A percentile compares a stretch with the other conserved stretches of the same genome.
phyloP scores from a whole-genome alignment of 2,797 vertebrate genomes.

The Aplochiton taeniatus region DNA sequence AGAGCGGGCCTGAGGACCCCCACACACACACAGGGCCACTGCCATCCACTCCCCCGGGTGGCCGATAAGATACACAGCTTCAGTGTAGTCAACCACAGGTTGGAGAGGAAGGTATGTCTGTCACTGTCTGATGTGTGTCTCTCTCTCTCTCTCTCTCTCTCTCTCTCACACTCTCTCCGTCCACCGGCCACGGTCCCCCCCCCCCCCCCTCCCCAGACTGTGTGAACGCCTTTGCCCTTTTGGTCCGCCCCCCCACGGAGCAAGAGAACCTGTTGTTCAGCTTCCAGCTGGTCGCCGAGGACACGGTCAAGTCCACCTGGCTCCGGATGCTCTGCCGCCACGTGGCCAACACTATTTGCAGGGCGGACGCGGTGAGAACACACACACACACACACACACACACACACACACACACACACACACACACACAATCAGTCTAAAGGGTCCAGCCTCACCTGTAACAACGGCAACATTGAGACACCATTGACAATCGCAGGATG shows the following conservation, averaged over 20 bases:
- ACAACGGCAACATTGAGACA: too few species aligned
- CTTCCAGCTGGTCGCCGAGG: slow-evolving; percentile 91
- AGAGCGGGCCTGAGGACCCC: too few species aligned
- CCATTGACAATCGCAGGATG: too few species aligned
- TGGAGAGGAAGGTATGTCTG: too few species aligned
- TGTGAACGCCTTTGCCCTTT: slow-evolving; percentile 91
- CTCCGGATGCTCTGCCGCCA: slow-evolving; percentile 90
- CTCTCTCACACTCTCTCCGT: background rate
- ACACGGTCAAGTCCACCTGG: slow-evolving; percentile 87
- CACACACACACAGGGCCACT: background rate
- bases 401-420: background rate
- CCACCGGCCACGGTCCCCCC: background rate
- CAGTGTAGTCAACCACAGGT: background rate
- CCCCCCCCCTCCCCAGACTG: slow-evolving; percentile 78
- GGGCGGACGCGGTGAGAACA: slow-evolving; percentile 89
- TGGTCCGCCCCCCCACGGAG: slow-evolving; percentile 93
- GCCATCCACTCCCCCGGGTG: background rate
- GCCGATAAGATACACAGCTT: background rate
- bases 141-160: background rate
- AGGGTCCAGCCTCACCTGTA: too few species aligned
- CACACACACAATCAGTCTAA: background rate
- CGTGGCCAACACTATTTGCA: slow-evolving; percentile 97
- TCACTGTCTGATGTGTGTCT: background rate
- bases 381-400: background rate
- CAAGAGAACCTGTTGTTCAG: slow-evolving; percentile 94